Evolutionary conservation across 2,888 invertebrate species (phyloP).

Genomic region (Acanthosoma haemorrhoidale): DNA sequence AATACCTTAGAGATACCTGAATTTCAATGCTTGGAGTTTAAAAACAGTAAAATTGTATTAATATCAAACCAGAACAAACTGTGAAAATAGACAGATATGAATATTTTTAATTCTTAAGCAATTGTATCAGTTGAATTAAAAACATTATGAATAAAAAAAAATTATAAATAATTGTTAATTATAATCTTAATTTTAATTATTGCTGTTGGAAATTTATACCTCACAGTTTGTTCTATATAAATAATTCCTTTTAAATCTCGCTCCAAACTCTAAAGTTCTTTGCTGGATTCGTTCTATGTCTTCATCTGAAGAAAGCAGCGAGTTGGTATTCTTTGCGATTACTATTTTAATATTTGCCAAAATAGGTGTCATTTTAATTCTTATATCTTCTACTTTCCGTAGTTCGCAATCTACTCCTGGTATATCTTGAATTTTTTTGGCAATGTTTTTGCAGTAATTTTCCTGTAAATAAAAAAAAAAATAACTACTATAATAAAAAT

Average conservation of each 20-base stretch:
- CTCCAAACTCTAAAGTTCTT: slow-evolving; percentile 19
- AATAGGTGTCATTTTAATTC: slow-evolving; percentile 22
- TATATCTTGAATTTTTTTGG: slow-evolving; percentile 21
- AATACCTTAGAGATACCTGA: too few relatives aligned
- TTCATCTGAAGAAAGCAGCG: background rate
- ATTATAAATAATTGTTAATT: too few relatives aligned
- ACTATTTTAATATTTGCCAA: background rate
- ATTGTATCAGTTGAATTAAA: too few relatives aligned
- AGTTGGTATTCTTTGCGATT: background rate
- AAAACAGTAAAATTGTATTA: too few relatives aligned
- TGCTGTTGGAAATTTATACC: background rate
- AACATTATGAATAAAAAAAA: too few relatives aligned
- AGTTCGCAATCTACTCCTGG: slow-evolving; percentile 16
- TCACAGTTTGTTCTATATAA: slow-evolving; percentile 11
- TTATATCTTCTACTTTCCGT: slow-evolving; percentile 14
- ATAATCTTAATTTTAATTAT: too few relatives aligned
- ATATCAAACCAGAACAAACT: too few relatives aligned
- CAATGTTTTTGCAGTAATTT: background rate
- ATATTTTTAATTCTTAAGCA: too few relatives aligned
- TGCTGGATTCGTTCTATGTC: slow-evolving; percentile 19
- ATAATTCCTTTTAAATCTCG: slow-evolving; percentile 25
- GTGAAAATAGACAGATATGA: too few relatives aligned
- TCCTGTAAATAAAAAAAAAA: background rate
- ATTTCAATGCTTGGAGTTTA: too few relatives aligned
- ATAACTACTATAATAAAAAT: too few relatives aligned